These are phyloP conservation scores for Danio choprae DNA, from an alignment of 2,797 vertebrate species.

Conservation along the genomic window DNA sequence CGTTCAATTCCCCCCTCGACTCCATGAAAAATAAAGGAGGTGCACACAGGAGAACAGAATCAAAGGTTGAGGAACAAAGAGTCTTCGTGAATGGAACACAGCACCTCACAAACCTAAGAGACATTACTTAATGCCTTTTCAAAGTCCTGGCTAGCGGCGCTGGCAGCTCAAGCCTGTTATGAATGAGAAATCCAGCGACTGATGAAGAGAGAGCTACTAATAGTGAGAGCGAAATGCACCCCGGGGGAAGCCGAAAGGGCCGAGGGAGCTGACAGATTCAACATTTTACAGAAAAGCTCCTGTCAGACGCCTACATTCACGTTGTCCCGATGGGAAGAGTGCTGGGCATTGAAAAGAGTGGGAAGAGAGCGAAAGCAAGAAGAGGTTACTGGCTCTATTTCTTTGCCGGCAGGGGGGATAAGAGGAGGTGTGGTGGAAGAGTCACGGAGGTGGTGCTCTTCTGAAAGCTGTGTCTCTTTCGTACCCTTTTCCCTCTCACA, in stretches of 20 bases:
- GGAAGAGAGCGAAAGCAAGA: constrained; percentile 14
- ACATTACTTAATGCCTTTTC: constrained; percentile 48
- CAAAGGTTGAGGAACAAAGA: constrained; percentile 50
- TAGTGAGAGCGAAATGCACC: constrained; percentile 16
- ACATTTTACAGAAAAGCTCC: constrained; percentile 40
- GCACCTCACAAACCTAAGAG: constrained; percentile 45
- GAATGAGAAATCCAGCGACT: constrained; percentile 35
- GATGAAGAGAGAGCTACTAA: constrained; percentile 40
- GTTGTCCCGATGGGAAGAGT: constrained; percentile 21
- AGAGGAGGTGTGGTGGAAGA: constrained; percentile 22
- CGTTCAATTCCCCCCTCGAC: constrained; percentile 5
- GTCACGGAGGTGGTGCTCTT: constrained; percentile 36
- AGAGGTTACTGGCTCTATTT: constrained; percentile 43
- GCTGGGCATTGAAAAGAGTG: constrained; percentile 37
- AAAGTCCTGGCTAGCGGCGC: constrained; percentile 41
- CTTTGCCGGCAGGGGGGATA: constrained; percentile 12
- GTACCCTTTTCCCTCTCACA: constrained; percentile 13
- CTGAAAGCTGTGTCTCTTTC: constrained; percentile 14
- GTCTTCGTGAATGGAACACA: constrained; percentile 10
- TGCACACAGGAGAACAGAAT: constrained; percentile 37
- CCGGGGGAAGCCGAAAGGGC: constrained; percentile 20
- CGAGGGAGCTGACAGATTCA: constrained; percentile 12
- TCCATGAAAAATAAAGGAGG: constrained; percentile 35
- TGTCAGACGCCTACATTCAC: constrained; percentile 43
- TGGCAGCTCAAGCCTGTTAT: constrained; percentile 47